These are phyloP conservation scores for Phragmatobia fuliginosa DNA, from an alignment of 2,888 invertebrate genomes.

Conservation along the genomic window DNA sequence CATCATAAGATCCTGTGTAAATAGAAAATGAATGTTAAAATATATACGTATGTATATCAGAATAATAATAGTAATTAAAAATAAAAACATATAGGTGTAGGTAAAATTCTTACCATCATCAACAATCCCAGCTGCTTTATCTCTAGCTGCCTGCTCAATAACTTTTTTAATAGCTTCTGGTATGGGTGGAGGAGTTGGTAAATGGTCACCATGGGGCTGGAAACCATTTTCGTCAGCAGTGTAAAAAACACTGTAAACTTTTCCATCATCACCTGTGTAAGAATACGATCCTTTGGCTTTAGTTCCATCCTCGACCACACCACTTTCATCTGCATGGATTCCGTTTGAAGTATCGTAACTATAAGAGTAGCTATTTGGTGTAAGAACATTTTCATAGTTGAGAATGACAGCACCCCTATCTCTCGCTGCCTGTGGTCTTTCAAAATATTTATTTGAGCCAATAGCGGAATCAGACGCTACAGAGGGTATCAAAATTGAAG, in stretches of 20 bases:
- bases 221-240: conserved; percentile 80
- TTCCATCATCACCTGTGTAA: conserved; percentile 78
- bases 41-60: neutral
- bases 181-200: conserved; percentile 77
- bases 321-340: conserved; percentile 75
- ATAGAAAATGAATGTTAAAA: neutral
- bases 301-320: conserved; percentile 67
- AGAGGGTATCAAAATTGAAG: conserved; percentile 13
- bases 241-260: conserved; percentile 69
- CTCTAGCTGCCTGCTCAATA: conserved; percentile 68
- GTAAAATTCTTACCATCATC: conserved; percentile 69
- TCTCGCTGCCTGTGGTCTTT: conserved; percentile 62
- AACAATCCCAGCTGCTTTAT: conserved; percentile 66
- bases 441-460: conserved; percentile 33
- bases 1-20: conserved; percentile 72
- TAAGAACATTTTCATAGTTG: conserved; percentile 65
- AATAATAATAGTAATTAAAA: neutral
- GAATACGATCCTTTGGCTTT: conserved; percentile 74
- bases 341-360: conserved; percentile 77
- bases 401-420: conserved; percentile 70
- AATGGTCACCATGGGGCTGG: conserved; percentile 72
- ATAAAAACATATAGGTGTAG: neutral
- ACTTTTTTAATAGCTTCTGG: conserved; percentile 73
- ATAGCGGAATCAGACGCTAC: conserved; percentile 8
- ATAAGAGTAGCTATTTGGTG: conserved; percentile 70